Evolutionary conservation across 2,888 invertebrate species (phyloP), one percentile per base, ranked within the genome.

Genomic region (Rhimphoctona megacephalus): DNA sequence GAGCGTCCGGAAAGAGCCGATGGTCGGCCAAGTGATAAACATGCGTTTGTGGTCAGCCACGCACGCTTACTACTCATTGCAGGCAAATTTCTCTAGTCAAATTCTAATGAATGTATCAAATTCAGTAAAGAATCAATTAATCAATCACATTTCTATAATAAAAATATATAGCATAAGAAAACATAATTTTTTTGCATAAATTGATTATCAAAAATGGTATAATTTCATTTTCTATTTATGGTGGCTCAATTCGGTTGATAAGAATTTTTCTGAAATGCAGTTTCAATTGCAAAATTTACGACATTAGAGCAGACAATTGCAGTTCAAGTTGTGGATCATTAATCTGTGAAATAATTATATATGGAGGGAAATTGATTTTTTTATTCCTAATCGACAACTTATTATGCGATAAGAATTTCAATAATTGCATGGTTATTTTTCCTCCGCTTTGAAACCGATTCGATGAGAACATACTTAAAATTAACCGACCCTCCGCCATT

Each of bases 401-500:
- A 14, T 43, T 43, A 43, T 43, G 49, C 14, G 17, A 49, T 2
- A 49, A 25, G 25, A 17, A 30, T 61, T 61, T 30, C 9, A 17
- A 61, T 25, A 57, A 61, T 3, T 49, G 2, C n/a, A 11, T 30
- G 1, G 14, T 17, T 1, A 0, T 1, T 30, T 30, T 61, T 11
- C 30, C 67, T 69, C 49, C 57, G 9, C 17, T 25, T 25, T 19
- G 1, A 14, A 67, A 67, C 0, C 49, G 52, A 64, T 33, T 17
- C 66, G 69, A 88, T 87, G 89, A 90, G 88, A 85, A 70, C 89
- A 90, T 85, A 43, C 79, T 89, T 90, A 90, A 90, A 88, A 90
- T 89, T 88, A 90, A 87, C 77, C 69, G 76, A 61, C 14, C 54
- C 77, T 84, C 39, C 86, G 80, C 90, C 89, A 88, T 87, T 85